A percentile compares a stretch with the other conserved stretches of the same genome.
These are phyloP conservation scores for Hepsetus odoe DNA, from an alignment of 2,113 vertebrate species.

Conservation along the genomic window DNA sequence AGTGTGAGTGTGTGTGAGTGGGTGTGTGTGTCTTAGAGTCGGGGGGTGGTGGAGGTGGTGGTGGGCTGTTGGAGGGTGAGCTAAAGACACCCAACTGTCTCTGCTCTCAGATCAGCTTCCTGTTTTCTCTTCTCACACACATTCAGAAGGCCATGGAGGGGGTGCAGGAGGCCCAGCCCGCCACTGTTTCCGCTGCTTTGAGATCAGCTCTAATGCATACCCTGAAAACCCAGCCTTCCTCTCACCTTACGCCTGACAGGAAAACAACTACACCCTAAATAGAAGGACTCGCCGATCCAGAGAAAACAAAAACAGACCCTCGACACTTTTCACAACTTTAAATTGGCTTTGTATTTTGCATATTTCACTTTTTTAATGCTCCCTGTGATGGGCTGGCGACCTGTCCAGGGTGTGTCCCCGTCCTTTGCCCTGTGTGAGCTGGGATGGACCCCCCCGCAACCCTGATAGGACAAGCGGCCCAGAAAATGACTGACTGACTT, in stretches of 20 bases:
- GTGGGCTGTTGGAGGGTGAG: neutral
- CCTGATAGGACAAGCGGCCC: no score
- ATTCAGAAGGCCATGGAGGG: neutral
- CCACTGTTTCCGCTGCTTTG: neutral
- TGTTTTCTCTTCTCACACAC: constrained; percentile 5
- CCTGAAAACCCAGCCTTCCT: neutral
- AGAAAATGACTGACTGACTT: no score
- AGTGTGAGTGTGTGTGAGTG: no score
- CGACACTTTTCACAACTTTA: no score
- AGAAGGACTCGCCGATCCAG: neutral
- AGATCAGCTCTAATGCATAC: neutral
- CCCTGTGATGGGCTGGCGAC: no score
- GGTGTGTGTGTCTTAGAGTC: no score
- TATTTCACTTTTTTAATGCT: no score
- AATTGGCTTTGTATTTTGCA: neutral
- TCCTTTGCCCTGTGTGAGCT: no score
- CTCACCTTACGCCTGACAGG: neutral
- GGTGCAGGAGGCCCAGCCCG: neutral
- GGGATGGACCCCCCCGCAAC: no score
- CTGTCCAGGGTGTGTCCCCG: no score
- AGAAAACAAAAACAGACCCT: neutral
- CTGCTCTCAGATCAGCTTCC: constrained; percentile 13
- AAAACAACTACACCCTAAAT: neutral
- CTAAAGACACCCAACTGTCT: neutral
- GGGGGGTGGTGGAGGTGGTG: neutral